Conservation (phyloP, 1,140 invertebrate genomes). For the Maniola jurtina region DNA sequence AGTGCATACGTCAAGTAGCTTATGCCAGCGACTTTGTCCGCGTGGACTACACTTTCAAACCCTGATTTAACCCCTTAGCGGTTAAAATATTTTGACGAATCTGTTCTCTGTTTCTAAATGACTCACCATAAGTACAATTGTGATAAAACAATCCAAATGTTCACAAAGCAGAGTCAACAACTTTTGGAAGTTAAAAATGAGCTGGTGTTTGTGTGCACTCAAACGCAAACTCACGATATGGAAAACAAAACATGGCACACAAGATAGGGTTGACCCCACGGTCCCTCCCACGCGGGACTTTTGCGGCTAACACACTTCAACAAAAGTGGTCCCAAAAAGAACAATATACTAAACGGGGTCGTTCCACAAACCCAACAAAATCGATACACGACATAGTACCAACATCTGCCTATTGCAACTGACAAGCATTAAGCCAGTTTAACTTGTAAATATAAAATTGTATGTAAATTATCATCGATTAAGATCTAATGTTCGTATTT, state of each 20-base stretch:
- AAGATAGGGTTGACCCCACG: not conserved
- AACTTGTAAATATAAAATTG: conserved; percentile 10
- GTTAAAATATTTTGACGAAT: no score
- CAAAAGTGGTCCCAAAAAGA: not conserved
- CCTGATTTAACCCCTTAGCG: no score
- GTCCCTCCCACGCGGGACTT: no score
- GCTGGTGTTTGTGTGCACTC: not conserved
- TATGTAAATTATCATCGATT: conserved; percentile 9
- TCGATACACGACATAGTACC: not conserved
- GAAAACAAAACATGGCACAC: not conserved
- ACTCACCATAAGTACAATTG: no score
- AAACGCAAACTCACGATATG: not conserved
- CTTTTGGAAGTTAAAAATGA: not conserved
- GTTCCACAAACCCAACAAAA: not conserved
- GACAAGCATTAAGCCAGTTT: not conserved
- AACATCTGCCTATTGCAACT: not conserved
- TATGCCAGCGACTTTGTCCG: no score
- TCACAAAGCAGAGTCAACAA: not conserved
- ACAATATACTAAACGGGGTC: not conserved
- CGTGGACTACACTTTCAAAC: no score
- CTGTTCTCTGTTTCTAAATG: no score
- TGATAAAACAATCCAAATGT: no score
- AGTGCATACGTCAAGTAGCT: no score
- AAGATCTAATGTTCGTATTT: conserved; percentile 16
- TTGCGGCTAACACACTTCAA: no score